Evolutionary conservation across 2,113 vertebrate species (phyloP), one percentile per base, ranked within the genome.

Genomic region (Platichthys stellatus): DNA sequence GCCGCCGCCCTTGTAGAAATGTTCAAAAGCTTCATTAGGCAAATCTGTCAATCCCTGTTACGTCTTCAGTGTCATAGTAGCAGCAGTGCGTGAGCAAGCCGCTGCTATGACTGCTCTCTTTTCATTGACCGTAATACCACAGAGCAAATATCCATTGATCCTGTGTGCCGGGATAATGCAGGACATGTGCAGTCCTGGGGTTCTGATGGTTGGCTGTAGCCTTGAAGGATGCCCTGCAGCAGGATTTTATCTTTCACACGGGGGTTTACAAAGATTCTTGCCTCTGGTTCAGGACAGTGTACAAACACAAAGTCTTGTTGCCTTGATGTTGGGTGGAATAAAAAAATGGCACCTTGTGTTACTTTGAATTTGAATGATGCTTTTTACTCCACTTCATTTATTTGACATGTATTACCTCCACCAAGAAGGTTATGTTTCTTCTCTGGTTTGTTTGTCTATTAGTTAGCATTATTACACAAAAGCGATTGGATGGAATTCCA

Each of bases 11-110:
- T 79, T 60, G 26, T 76, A 74, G 56, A 90, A 74, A 83, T 23
- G 26, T 85, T 88, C 72, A 83, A 83, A 87, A 79, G 81, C 73
- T 80, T 85, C 78, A 85, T 83, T 86, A 81, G 65, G 76, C 71
- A 78, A 47, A 78, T 75, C 79, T 64, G 49, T 56, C 67, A 63
- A n/a, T 62, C 66, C 68, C 35, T 57, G 49, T 76, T 88, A 69
- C 14, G 35, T 26, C 47, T 54, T 54, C 38, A 47, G 45, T 47
- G 72, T 54, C 1, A 9, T 35, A 28, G 26, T 8, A 3, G 57
- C 47, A 51, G 45, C n/a, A 60, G 58, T 57, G 40, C 66, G 28
- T 3, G 10, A 69, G 63, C 56, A 38, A 62, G 40, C 57, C 43
- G 14, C 31, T 54, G 3, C 40, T 43, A 43, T 8, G 47, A 21